Base-by-base conservation (phyloP, 2,113 vertebrate species). In the Coptodon bakossiorum region DNA sequence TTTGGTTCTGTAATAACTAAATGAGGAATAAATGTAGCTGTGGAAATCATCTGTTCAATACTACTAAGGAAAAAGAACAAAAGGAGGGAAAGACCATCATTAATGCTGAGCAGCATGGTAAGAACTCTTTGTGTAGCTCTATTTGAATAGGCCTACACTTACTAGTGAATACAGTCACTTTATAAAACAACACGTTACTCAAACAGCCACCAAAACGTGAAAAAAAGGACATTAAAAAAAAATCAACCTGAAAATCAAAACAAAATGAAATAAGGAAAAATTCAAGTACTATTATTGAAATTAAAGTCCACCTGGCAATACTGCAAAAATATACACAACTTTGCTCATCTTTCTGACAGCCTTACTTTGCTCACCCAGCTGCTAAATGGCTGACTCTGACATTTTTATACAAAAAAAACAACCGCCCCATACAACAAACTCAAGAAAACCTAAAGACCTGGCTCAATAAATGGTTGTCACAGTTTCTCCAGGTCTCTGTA, bases 271-370 rank as follows among this genome's bases (percentile, higher is more conserved):
- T 96, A 97, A 85, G 97, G 97, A 95, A 97, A 97, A 97, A 96
- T 99, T 99, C 98, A 99, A 99, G 98, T 98, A 98, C 97, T 98
- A 98, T 97, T 81, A 99, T 95, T 97, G 97, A 94, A 94, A 66
- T 53, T 96, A 96, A 96, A 97, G 97, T 98, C 97, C 96, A 93
- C 96, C 97, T 97, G 97, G 97, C 97, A 97, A 98, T 83, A 97
- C 95, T 96, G 96, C 96, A 96, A 86, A 86, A 54, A 92, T 92
- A 90, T 93, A 95, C 90, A 93, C 22, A 86, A 68, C 56, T 88
- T 29, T 86, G 79, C 82, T 90, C 81, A 38, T 85, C 88, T 85
- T 17, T 66, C 81, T 88, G 82, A 78, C 88, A 88, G 90, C 83
- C 53, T 85, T 27, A 66, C 12, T 56, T 73, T 66, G 90, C 84